Evolutionary conservation across 1,140 invertebrate genomes (phyloP).

Genomic region (Meloidogyne exigua): DNA sequence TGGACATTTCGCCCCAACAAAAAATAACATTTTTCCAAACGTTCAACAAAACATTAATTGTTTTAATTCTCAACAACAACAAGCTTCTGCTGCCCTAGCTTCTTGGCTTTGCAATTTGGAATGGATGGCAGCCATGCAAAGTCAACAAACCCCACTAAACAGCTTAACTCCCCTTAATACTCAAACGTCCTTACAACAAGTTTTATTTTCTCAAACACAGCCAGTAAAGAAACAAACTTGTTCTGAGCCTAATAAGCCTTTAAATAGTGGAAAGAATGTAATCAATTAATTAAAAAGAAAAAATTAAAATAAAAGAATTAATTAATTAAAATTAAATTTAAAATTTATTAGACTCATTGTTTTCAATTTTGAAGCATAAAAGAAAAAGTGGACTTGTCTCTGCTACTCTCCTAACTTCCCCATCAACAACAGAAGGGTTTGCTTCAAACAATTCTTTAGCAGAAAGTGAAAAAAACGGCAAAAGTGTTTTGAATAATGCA

Average conservation of each 20-base stretch:
- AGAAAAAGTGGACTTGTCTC: neutral
- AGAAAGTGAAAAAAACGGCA: neutral
- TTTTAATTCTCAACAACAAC: slow-evolving; percentile 9
- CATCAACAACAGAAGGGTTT: neutral
- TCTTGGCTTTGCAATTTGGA: slow-evolving; percentile 18
- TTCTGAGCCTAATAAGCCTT: neutral
- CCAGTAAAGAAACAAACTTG: neutral
- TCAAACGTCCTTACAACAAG: neutral
- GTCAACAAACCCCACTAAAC: neutral
- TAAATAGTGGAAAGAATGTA: neutral
- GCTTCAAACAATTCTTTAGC: neutral
- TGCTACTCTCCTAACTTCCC: neutral
- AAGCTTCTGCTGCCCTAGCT: slow-evolving; percentile 2
- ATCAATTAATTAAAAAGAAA: neutral
- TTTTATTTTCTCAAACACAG: neutral
- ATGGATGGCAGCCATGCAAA: slow-evolving; percentile 13
- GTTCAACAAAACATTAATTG: neutral
- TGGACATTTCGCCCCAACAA: neutral
- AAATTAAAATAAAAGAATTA: too few species aligned
- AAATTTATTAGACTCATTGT: too few species aligned
- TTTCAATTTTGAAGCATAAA: too few species aligned
- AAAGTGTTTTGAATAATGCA: neutral
- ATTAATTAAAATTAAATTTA: too few species aligned
- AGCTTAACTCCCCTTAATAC: neutral
- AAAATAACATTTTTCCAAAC: neutral